These are phyloP conservation scores for Synanceia verrucosa DNA, from an alignment of 2,797 vertebrate genomes.

Conservation along the genomic window DNA sequence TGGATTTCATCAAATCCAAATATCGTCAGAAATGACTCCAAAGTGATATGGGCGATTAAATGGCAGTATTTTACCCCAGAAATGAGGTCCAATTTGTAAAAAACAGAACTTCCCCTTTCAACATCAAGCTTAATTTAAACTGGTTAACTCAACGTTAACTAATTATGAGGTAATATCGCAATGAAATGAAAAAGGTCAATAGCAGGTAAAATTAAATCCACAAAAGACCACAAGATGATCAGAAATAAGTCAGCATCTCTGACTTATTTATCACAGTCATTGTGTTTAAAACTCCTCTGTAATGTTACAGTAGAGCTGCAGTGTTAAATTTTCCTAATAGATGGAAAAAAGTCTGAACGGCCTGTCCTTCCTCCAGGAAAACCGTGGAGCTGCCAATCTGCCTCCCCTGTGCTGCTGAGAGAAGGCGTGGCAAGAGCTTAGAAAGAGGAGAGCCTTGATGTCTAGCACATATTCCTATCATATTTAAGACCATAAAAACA, in stretches of 20 bases:
- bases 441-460: not conserved
- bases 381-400: not conserved
- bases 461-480: not conserved
- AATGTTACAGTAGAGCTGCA: not conserved
- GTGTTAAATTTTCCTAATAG: not conserved
- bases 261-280: not conserved
- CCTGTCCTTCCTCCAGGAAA: not conserved
- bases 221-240: not conserved
- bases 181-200: not conserved
- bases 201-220: not conserved
- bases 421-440: constrained; percentile 41
- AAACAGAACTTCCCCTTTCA: too few relatives aligned
- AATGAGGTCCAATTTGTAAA: too few relatives aligned
- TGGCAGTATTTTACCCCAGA: too few relatives aligned
- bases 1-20: too few relatives aligned
- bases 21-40: too few relatives aligned
- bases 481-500: not conserved
- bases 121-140: too few relatives aligned
- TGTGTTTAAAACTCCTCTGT: not conserved
- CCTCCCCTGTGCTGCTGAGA: not conserved
- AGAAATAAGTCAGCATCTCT: not conserved
- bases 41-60: too few relatives aligned
- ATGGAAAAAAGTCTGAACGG: constrained; percentile 2
- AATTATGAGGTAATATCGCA: not conserved
- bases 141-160: not conserved